Evolutionary conservation across 2,113 vertebrate species (phyloP).

Genomic region (Grantiella picta): DNA sequence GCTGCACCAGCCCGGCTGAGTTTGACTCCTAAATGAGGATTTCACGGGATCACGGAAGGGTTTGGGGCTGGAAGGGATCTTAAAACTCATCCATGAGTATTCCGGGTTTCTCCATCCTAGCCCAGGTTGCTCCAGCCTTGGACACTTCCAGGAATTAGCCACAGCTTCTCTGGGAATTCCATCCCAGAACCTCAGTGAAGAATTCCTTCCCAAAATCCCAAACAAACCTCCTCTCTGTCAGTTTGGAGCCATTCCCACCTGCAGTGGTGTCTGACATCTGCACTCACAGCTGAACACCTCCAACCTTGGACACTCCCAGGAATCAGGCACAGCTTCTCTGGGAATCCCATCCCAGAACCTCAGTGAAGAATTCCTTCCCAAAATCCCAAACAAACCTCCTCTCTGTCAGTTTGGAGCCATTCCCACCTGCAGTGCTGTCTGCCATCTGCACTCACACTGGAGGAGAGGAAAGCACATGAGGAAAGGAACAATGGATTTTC

Average conservation of each 20-base stretch:
- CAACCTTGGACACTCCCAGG: not conserved
- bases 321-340: not conserved
- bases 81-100: not conserved
- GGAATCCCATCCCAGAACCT: not conserved
- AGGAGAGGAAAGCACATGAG: too few relatives aligned
- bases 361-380: not conserved
- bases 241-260: not conserved
- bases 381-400: too few relatives aligned
- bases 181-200: not conserved
- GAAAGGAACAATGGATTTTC: too few relatives aligned
- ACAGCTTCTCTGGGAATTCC: not conserved
- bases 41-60: not conserved
- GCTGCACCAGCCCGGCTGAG: not conserved
- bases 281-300: too few relatives aligned
- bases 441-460: too few relatives aligned
- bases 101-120: too few relatives aligned
- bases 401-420: not conserved
- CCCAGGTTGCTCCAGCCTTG: not conserved
- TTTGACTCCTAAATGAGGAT: slow-evolving; percentile 8
- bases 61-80: not conserved
- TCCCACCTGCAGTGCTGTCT: too few relatives aligned
- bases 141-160: not conserved
- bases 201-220: not conserved
- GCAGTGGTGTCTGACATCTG: too few relatives aligned
- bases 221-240: not conserved